Conservation (phyloP, 2,797 vertebrate genomes). For the Sitta carolinensis region DNA sequence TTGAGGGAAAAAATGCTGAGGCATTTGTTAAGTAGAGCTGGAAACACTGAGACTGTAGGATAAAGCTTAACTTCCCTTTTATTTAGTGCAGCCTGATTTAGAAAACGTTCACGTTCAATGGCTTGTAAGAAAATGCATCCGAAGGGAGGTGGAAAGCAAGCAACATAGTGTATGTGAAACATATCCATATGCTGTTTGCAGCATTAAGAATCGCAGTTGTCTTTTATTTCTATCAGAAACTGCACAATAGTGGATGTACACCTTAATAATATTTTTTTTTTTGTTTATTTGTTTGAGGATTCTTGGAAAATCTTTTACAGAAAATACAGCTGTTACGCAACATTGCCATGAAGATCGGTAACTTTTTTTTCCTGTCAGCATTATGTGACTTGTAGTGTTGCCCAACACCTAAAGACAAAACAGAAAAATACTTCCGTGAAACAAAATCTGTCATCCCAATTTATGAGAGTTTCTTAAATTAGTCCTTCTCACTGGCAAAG, state of each 20-base stretch:
- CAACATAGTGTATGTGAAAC: neutral
- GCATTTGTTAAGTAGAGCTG: neutral
- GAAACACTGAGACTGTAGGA: neutral
- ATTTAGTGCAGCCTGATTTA: neutral
- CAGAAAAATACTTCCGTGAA: neutral
- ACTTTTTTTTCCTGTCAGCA: neutral
- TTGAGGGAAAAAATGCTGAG: slow-evolving; percentile 12
- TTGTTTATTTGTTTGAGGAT: neutral
- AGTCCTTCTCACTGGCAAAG: slow-evolving; percentile 10
- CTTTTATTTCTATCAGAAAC: neutral
- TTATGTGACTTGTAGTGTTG: neutral
- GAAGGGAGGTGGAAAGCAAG: neutral
- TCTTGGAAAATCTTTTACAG: neutral
- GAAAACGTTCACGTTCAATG: neutral
- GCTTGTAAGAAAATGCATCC: neutral
- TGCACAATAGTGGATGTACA: fast-evolving
- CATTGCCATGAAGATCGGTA: neutral
- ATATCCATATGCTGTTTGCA: neutral
- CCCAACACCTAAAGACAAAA: neutral
- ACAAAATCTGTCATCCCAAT: neutral
- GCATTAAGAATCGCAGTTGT: neutral
- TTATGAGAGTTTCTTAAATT: neutral
- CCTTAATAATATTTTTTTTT: neutral
- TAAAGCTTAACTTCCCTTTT: neutral
- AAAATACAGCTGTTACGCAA: slow-evolving; percentile 6